Percentiles rank a stretch among this genome's conserved stretches.
phyloP scores from a whole-genome alignment of 2,113 vertebrate species.

The Odocoileus hemionus region DNA sequence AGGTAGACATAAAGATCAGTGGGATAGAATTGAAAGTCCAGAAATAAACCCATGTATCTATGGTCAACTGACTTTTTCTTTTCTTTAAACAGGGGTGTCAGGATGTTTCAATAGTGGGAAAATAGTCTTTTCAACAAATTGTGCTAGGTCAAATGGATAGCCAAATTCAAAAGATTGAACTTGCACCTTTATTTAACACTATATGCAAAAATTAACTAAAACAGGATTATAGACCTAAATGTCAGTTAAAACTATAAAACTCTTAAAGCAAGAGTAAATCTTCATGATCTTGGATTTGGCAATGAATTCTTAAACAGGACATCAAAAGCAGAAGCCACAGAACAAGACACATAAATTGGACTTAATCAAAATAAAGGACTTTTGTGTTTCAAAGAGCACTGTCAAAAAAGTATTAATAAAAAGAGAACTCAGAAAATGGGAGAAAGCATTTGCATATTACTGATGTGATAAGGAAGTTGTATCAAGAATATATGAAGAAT shows the following conservation, averaged over 20 bases:
- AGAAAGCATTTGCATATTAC: neutral
- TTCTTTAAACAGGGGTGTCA: neutral
- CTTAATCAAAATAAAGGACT: neutral
- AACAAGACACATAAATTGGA: neutral
- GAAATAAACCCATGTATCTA: neutral
- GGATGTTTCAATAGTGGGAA: neutral
- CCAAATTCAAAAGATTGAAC: neutral
- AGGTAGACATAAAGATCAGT: neutral
- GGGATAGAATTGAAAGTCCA: neutral
- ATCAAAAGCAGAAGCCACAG: neutral
- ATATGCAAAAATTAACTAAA: neutral
- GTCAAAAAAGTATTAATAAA: neutral
- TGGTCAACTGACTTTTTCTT: neutral
- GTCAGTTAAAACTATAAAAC: neutral
- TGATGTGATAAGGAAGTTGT: neutral
- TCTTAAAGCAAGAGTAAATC: neutral
- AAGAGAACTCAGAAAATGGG: neutral
- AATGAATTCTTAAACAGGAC: neutral
- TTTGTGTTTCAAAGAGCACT: neutral
- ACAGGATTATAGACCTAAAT: neutral
- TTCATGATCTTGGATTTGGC: neutral
- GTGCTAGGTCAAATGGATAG: neutral
- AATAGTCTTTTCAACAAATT: neutral
- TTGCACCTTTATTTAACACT: neutral
- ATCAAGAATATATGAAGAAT: neutral